Evolutionary conservation across 2,797 vertebrate genomes (phyloP).

Genomic region (Rousettus madagascariensis): DNA sequence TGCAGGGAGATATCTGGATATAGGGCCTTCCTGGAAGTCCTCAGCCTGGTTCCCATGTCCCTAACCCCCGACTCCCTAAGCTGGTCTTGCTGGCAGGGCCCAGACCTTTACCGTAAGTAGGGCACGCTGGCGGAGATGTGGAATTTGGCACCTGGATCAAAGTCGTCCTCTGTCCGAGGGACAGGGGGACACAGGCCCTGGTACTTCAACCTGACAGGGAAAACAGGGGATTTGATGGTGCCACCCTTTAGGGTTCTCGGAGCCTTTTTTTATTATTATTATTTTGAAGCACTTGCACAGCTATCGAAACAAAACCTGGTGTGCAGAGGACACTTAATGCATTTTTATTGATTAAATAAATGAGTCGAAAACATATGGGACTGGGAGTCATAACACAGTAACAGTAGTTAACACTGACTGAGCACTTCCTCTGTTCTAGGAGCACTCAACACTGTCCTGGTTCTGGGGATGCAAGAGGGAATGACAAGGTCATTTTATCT

Average conservation of each 20-base stretch:
- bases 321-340: background rate
- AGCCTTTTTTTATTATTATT: background rate
- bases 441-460: background rate
- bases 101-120: conserved; percentile 90
- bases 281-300: background rate
- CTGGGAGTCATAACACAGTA: background rate
- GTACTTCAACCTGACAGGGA: conserved; percentile 90
- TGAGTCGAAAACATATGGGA: background rate
- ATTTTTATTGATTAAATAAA: background rate
- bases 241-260: background rate
- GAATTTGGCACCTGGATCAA: conserved; percentile 95
- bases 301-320: background rate
- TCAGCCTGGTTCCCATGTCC: background rate
- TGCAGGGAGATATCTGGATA: background rate
- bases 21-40: background rate
- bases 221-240: background rate
- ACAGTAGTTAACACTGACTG: background rate
- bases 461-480: background rate
- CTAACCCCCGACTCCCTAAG: background rate
- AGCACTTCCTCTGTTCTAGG: background rate
- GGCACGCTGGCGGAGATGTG: conserved; percentile 95
- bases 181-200: conserved; percentile 93
- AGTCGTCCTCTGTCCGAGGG: conserved; percentile 91
- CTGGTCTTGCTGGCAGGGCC: background rate
- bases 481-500: background rate